Evolutionary conservation across 2,888 invertebrate genomes (phyloP).

Genomic region (Nysson spinosus): DNA sequence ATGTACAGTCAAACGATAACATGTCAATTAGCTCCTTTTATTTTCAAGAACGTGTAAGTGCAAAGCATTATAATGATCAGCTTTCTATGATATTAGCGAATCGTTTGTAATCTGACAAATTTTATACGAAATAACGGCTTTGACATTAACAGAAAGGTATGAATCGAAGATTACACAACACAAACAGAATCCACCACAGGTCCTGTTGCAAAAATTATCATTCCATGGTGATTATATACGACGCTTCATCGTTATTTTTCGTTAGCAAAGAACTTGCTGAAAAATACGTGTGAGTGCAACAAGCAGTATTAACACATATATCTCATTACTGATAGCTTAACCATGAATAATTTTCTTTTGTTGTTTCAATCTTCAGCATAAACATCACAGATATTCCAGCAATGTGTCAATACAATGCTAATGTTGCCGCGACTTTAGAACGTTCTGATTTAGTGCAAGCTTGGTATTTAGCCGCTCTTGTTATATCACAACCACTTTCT

Average conservation of each 20-base stretch:
- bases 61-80: too few species aligned
- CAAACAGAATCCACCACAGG: conserved; percentile 64
- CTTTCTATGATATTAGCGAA: too few species aligned
- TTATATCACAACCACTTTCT: conserved; percentile 75
- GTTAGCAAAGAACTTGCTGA: conserved; percentile 89
- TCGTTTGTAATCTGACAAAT: too few species aligned
- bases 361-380: conserved; percentile 59
- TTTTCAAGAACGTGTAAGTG: conserved; percentile 85
- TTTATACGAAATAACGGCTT: conserved; percentile 7
- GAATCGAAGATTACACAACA: conserved; percentile 64
- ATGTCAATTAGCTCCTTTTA: conserved; percentile 87
- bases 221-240: conserved; percentile 86
- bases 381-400: conserved; percentile 76
- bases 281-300: conserved; percentile 84
- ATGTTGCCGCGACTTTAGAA: conserved; percentile 85
- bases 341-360: too few species aligned
- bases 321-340: background rate
- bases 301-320: background rate
- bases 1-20: conserved; percentile 67
- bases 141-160: conserved; percentile 61
- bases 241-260: conserved; percentile 86
- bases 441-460: conserved; percentile 91
- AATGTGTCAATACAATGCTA: conserved; percentile 90
- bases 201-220: conserved; percentile 70
- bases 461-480: conserved; percentile 90